phyloP scores from a whole-genome alignment of 2,113 vertebrate species.

The Podocnemis expansa region DNA sequence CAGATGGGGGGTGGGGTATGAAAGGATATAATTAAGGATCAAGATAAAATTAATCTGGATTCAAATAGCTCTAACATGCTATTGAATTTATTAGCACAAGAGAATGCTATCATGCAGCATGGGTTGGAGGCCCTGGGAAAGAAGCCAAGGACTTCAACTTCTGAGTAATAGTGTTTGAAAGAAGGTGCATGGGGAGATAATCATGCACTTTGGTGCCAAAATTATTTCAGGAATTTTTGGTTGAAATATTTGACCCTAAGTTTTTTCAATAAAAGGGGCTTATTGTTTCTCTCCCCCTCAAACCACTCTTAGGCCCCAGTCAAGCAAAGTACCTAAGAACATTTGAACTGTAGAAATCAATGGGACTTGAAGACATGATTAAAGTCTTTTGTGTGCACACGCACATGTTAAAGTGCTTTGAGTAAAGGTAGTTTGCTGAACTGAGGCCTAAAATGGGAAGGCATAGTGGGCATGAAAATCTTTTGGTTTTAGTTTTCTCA shows the following conservation, averaged over 20 bases:
- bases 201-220: neutral
- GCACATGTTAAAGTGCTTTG: neutral
- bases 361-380: neutral
- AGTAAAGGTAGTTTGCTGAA: neutral
- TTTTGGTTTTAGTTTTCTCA: neutral
- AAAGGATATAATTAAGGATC: conserved; percentile 60
- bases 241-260: neutral
- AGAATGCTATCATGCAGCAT: conserved; percentile 2
- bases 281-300: neutral
- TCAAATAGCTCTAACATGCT: conserved; percentile 57
- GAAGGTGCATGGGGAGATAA: neutral
- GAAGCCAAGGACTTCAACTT: neutral
- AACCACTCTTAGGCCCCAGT: neutral
- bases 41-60: conserved; percentile 54
- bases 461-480: neutral
- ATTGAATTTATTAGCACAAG: conserved; percentile 11
- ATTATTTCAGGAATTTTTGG: neutral
- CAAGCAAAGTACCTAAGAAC: neutral
- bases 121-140: neutral
- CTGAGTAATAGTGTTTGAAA: neutral
- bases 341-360: neutral
- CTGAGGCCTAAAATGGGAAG: neutral
- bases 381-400: neutral
- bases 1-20: conserved; percentile 56
- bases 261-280: neutral